phyloP scores from a whole-genome alignment of 2,888 invertebrate genomes.

The Trissonchulus latispiculum region DNA sequence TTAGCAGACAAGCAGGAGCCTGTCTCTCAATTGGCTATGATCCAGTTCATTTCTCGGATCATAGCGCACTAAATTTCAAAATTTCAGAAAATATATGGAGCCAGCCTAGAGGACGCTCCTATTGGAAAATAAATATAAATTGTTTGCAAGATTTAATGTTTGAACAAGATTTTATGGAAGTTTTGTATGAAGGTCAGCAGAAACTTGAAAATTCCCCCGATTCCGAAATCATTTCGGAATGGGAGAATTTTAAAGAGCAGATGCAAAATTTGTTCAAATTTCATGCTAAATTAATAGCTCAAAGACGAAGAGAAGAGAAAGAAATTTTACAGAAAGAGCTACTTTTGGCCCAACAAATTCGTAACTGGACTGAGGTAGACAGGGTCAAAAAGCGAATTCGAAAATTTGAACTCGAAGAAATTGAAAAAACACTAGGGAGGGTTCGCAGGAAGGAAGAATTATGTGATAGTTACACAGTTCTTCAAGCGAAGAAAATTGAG shows the following conservation, averaged over 20 bases:
- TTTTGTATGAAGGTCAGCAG: too few relatives aligned
- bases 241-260: too few relatives aligned
- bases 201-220: too few relatives aligned
- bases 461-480: neutral
- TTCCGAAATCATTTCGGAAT: too few relatives aligned
- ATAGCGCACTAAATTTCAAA: neutral
- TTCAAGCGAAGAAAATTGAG: neutral
- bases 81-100: neutral
- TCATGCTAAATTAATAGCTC: too few relatives aligned
- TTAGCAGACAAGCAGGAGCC: neutral
- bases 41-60: neutral
- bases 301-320: too few relatives aligned
- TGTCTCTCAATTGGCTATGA: neutral
- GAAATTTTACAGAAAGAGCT: too few relatives aligned
- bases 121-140: neutral
- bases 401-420: neutral
- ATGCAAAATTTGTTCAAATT: too few relatives aligned
- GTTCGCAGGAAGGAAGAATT: neutral
- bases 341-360: too few relatives aligned
- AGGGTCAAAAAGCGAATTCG: neutral
- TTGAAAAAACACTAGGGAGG: neutral
- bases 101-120: neutral
- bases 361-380: too few relatives aligned
- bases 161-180: too few relatives aligned
- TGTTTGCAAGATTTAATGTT: too few relatives aligned